Evolutionary conservation across 2,888 invertebrate genomes (phyloP).

Genomic region (Rhabditoides inermis): DNA sequence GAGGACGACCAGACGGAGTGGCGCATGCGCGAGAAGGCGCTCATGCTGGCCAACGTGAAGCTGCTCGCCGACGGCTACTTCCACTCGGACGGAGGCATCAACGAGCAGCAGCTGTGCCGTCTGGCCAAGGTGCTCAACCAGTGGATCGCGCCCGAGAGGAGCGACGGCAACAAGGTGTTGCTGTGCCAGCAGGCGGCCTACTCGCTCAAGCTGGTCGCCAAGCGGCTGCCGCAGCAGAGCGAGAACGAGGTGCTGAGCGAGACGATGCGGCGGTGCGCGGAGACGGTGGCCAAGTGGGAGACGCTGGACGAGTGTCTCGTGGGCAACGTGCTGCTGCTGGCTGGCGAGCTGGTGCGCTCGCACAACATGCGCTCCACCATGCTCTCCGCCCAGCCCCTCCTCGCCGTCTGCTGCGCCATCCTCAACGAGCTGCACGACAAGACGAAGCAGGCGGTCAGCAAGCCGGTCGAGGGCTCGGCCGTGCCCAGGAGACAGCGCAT

Average conservation of each 20-base stretch:
- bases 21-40: constrained; percentile 61
- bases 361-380: constrained; percentile 41
- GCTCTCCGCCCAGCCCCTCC: constrained; percentile 27
- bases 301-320: constrained; percentile 39
- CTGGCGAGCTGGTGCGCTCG: constrained; percentile 40
- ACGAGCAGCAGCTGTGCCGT: constrained; percentile 29
- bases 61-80: constrained; percentile 62
- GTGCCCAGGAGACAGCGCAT: constrained; percentile 21
- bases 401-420: constrained; percentile 30
- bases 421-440: constrained; percentile 5
- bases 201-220: constrained; percentile 41
- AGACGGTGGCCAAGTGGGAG: constrained; percentile 28
- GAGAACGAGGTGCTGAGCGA: constrained; percentile 27
- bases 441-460: neutral
- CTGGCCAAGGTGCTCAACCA: constrained; percentile 34
- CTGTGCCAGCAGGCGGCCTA: constrained; percentile 44
- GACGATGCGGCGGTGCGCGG: constrained; percentile 33
- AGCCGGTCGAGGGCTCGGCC: neutral
- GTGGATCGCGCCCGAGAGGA: constrained; percentile 32
- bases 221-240: constrained; percentile 26
- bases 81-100: constrained; percentile 26
- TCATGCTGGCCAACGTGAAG: constrained; percentile 77
- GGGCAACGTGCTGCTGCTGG: constrained; percentile 38
- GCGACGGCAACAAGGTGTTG: constrained; percentile 21
- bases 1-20: constrained; percentile 55